Conservation (phyloP, 2,888 invertebrate genomes). For the Halictus quadricinctus region DNA sequence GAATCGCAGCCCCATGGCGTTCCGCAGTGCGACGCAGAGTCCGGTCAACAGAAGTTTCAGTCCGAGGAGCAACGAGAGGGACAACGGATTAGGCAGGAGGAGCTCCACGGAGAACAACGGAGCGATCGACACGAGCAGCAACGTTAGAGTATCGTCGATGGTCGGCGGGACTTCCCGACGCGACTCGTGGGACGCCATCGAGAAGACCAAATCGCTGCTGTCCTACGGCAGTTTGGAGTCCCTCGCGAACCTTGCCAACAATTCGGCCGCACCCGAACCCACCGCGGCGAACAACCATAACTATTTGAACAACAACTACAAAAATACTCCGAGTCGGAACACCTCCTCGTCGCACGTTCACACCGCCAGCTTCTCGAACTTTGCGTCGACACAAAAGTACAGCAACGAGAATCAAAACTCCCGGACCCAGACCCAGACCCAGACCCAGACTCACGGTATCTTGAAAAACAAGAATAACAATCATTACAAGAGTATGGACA, state of each 20-base stretch:
- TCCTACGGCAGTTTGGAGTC: conserved; percentile 89
- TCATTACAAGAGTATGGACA: conserved; percentile 75
- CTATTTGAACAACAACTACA: conserved; percentile 63
- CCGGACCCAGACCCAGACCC: conserved; percentile 67
- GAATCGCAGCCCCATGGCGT: conserved; percentile 73
- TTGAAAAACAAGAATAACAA: conserved; percentile 79
- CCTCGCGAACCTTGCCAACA: conserved; percentile 87
- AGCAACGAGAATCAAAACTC: conserved; percentile 67
- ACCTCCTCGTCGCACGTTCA: conserved; percentile 74
- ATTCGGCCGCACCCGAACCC: conserved; percentile 84
- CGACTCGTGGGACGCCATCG: conserved; percentile 93
- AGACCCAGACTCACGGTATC: conserved; percentile 77
- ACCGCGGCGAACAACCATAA: conserved; percentile 81
- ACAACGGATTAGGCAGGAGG: conserved; percentile 65
- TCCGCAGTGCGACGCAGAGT: conserved; percentile 73
- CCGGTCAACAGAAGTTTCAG: conserved; percentile 77
- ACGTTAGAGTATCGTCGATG: conserved; percentile 84
- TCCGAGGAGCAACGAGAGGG: conserved; percentile 73
- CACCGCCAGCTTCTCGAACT: conserved; percentile 74
- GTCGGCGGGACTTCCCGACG: conserved; percentile 85
- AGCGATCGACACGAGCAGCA: conserved; percentile 80
- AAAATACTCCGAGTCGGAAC: conserved; percentile 73
- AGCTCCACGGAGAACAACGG: conserved; percentile 73
- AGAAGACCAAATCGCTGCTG: conserved; percentile 90
- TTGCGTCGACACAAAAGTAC: conserved; percentile 68